A percentile compares a stretch with the other conserved stretches of the same genome.
phyloP scores from a whole-genome alignment of 2,888 invertebrate species.

The Acanthoscelides obtectus region DNA sequence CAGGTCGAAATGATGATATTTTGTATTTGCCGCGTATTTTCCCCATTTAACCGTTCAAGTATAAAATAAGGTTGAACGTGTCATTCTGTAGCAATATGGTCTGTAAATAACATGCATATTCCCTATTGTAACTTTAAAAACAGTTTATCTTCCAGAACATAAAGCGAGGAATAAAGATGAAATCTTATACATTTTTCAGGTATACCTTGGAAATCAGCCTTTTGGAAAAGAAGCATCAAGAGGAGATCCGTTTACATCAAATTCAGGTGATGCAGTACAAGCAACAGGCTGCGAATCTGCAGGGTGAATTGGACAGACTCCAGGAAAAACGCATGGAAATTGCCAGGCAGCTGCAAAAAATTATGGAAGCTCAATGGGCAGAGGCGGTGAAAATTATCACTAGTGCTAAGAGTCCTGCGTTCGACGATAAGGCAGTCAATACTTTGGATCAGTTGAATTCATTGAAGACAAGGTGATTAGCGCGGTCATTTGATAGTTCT shows the following conservation, averaged over 20 bases:
- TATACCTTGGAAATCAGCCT: conserved; percentile 72
- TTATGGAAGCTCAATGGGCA: conserved; percentile 76
- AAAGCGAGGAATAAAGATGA: too few species aligned
- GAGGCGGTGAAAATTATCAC: conserved; percentile 69
- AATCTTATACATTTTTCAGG: conserved; percentile 49
- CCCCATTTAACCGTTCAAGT: too few species aligned
- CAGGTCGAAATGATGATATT: too few species aligned
- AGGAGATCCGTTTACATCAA: conserved; percentile 70
- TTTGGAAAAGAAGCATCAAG: conserved; percentile 72
- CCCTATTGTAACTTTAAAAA: too few species aligned
- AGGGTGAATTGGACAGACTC: conserved; percentile 53
- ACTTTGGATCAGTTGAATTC: conserved; percentile 36
- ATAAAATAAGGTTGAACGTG: too few species aligned
- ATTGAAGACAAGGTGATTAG: conserved; percentile 33
- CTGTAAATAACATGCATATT: too few species aligned
- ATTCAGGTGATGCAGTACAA: conserved; percentile 66
- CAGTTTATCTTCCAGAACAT: too few species aligned
- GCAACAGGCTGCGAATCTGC: conserved; percentile 62
- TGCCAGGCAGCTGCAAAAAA: conserved; percentile 66
- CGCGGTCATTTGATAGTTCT: too few species aligned
- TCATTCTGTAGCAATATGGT: too few species aligned
- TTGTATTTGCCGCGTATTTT: too few species aligned
- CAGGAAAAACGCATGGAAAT: conserved; percentile 39
- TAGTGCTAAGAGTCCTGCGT: conserved; percentile 34
- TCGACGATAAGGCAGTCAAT: conserved; percentile 3